These are phyloP conservation scores for Lipotes vexillifer DNA, from an alignment of 2,113 vertebrate genomes.

Conservation along the genomic window DNA sequence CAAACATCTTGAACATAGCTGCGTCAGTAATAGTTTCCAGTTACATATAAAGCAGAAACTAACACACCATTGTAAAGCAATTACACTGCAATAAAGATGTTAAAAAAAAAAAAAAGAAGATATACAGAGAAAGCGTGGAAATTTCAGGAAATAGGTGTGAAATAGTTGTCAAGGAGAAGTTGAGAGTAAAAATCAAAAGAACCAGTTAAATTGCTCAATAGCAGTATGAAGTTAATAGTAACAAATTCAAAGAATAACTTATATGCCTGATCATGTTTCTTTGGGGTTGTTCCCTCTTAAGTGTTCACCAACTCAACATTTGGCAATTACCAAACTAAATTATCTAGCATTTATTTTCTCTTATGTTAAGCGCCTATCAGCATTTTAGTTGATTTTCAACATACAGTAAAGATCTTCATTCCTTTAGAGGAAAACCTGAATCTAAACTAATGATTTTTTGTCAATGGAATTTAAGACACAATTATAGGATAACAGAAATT, in stretches of 20 bases:
- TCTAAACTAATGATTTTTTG: not conserved
- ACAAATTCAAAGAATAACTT: not conserved
- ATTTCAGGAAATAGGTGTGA: not conserved
- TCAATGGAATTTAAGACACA: not conserved
- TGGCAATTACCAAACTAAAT: not conserved
- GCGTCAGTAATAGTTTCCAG: no score
- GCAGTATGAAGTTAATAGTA: not conserved
- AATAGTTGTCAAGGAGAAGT: not conserved
- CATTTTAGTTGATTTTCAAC: not conserved
- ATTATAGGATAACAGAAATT: not conserved
- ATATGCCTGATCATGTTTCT: not conserved
- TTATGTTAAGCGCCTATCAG: not conserved
- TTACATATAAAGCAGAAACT: no score
- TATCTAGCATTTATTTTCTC: not conserved
- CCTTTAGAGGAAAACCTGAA: not conserved
- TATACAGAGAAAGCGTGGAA: not conserved
- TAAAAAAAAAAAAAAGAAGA: no score
- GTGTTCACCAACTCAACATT: not conserved
- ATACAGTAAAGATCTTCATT: not conserved
- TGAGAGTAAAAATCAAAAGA: not conserved
- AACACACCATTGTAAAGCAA: no score
- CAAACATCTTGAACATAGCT: no score
- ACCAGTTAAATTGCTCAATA: not conserved
- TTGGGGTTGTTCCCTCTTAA: not conserved
- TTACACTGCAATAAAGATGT: no score